phyloP scores from a whole-genome alignment of 2,113 vertebrate genomes.

The Chloebia gouldiae region DNA sequence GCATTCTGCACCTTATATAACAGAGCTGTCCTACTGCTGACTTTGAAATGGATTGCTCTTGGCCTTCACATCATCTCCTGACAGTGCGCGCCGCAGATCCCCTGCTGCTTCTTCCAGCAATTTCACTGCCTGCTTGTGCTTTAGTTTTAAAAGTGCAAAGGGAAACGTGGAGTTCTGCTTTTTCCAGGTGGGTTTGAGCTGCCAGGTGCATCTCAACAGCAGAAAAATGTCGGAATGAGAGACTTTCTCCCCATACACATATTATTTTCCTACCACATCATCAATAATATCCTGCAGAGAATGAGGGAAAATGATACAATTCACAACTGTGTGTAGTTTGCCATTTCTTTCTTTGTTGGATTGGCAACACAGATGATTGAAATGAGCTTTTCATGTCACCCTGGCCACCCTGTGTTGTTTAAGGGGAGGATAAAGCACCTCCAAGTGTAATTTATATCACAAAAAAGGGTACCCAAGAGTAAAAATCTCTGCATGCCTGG shows the following conservation, averaged over 20 bases:
- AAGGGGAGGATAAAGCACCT: not conserved
- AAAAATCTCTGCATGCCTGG: not conserved
- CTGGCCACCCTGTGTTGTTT: not conserved
- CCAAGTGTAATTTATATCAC: not conserved
- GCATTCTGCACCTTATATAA: not conserved
- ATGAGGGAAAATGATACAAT: not conserved
- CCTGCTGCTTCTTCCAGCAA: not conserved
- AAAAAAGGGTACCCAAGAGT: not conserved
- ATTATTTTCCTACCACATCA: not conserved
- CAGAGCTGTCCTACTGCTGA: not conserved
- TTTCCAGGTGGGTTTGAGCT: not conserved
- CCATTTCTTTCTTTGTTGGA: not conserved
- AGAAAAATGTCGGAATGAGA: not conserved
- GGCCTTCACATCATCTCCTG: not conserved
- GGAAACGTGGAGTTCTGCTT: not conserved
- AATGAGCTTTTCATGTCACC: not conserved
- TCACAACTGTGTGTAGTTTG: not conserved
- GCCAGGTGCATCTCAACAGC: not conserved
- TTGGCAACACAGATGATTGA: not conserved
- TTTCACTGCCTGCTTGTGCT: fast-evolving
- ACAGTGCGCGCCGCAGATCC: fast-evolving
- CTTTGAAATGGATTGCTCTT: not conserved
- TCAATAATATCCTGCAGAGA: not conserved
- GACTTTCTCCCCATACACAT: fast-evolving
- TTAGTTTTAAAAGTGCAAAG: not conserved